Evolutionary conservation across 2,113 vertebrate genomes (phyloP), one percentile per base, ranked within the genome.

Genomic region (Xerus inauris): DNA sequence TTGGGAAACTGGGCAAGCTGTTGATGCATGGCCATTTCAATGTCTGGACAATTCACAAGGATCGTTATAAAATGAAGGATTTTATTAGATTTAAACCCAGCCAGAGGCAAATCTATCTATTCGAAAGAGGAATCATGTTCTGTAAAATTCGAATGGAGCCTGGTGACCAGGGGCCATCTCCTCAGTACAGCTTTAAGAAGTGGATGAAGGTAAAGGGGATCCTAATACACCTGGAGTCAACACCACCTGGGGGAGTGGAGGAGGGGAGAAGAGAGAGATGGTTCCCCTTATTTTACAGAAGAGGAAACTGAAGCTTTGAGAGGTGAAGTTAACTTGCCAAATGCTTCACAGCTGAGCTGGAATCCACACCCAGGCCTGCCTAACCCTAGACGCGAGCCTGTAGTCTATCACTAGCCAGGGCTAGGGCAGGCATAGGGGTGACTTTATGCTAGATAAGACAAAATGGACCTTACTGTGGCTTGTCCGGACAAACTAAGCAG

Each of bases 41-140:
- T 0, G 99, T 99, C 51, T 99, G 99, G 99, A 99, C 99, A 0
- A 99, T 99, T 90, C 99, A 99, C 98, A 99, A 99, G 94, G 99
- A 99, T 20, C 99, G 99, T 97, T 99, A 99, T 97, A 99, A 99
- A 98, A 99, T 99, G 95, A 99, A 99, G 98, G 99, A 99, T 97
- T 98, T 99, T 97, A 99, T 99, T 5, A 98, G 99, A 77, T 99
- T 99, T 95, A 99, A 99, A 96, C 99, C 99, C 3, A 99, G 99
- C 99, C 99, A 99, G 97, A 99, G 99, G 71, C 99, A 99, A 84
- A 98, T 99, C 57, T 99, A 99, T 95, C 99, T 99, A 2, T 99
- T 99, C 22, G 98, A 99, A 86, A 99, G 99, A 97, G 99, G 99
- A 95, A 97, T 99, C 0, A 98, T 99, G 77, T 99, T 99, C 98